Percentiles rank a stretch among this genome's conserved stretches.
phyloP scores from a whole-genome alignment of 1,140 invertebrate genomes.

The Rhagoletis zephyria region DNA sequence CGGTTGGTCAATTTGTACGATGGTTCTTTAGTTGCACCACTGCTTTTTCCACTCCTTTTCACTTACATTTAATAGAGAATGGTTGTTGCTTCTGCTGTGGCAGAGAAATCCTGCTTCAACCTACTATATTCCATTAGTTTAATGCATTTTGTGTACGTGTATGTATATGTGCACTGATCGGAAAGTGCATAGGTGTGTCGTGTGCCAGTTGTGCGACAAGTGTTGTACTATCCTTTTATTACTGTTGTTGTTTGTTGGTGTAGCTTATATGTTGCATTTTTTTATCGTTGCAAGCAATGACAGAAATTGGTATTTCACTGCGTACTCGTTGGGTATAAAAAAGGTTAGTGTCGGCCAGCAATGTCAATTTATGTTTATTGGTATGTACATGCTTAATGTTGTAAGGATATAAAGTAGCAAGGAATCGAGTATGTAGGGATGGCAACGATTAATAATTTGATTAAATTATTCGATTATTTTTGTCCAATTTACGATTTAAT shows the following conservation, averaged over 20 bases:
- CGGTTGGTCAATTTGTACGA: not conserved
- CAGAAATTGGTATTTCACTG: not conserved
- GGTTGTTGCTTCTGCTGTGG: not conserved
- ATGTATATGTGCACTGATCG: not conserved
- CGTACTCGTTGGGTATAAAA: not conserved
- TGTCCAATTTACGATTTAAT: too few species aligned
- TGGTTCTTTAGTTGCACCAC: not conserved
- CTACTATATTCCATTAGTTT: constrained; percentile 2
- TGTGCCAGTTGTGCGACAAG: not conserved
- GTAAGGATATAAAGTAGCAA: too few species aligned
- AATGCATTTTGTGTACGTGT: not conserved
- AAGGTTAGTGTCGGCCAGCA: not conserved
- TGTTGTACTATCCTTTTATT: constrained; percentile 15
- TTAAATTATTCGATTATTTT: too few species aligned
- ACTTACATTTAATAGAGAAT: not conserved
- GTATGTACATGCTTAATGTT: not conserved
- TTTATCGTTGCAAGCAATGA: not conserved
- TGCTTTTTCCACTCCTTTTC: not conserved
- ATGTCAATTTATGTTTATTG: not conserved
- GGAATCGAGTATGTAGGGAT: too few species aligned
- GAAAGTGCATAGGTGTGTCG: not conserved
- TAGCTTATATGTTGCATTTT: not conserved
- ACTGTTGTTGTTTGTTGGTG: not conserved
- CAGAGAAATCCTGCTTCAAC: not conserved
- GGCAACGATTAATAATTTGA: too few species aligned